phyloP scores from a whole-genome alignment of 2,888 invertebrate species.

The Trissoscelio sp. region DNA sequence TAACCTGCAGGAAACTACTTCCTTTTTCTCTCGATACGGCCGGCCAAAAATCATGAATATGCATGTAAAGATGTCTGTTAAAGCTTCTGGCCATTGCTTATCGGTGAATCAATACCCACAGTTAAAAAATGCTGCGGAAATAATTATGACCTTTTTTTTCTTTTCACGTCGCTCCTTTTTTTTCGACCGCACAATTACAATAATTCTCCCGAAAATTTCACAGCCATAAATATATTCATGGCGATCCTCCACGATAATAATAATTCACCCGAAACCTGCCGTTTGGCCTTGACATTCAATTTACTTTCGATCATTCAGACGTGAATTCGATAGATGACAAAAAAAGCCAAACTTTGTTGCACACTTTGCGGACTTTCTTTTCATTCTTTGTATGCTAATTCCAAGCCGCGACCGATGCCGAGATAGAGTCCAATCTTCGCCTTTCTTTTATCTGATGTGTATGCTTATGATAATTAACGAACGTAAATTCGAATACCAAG shows the following conservation, averaged over 20 bases:
- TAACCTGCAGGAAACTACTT: slow-evolving; percentile 79
- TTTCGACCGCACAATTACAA: slow-evolving; percentile 45
- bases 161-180: slow-evolving; percentile 9
- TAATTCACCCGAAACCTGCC: neutral
- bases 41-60: slow-evolving; percentile 82
- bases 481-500: slow-evolving; percentile 6
- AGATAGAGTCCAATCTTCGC: slow-evolving; percentile 48
- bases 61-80: slow-evolving; percentile 74
- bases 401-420: slow-evolving; percentile 35
- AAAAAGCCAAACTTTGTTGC: slow-evolving; percentile 39
- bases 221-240: slow-evolving; percentile 23
- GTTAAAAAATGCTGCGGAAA: slow-evolving; percentile 59
- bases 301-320: slow-evolving; percentile 38
- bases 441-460: slow-evolving; percentile 50
- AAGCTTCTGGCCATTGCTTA: slow-evolving; percentile 67
- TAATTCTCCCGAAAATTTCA: slow-evolving; percentile 52
- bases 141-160: slow-evolving; percentile 48
- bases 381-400: slow-evolving; percentile 65
- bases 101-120: slow-evolving; percentile 66
- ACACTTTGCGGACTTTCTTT: slow-evolving; percentile 51
- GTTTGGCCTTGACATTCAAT: slow-evolving; percentile 52
- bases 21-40: slow-evolving; percentile 81
- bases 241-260: slow-evolving; percentile 24
- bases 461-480: slow-evolving; percentile 57
- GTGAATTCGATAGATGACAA: slow-evolving; percentile 9